Percentiles rank a stretch among this genome's conserved stretches.
phyloP scores from a whole-genome alignment of 2,888 invertebrate species.

The Phlogophora meticulosa region DNA sequence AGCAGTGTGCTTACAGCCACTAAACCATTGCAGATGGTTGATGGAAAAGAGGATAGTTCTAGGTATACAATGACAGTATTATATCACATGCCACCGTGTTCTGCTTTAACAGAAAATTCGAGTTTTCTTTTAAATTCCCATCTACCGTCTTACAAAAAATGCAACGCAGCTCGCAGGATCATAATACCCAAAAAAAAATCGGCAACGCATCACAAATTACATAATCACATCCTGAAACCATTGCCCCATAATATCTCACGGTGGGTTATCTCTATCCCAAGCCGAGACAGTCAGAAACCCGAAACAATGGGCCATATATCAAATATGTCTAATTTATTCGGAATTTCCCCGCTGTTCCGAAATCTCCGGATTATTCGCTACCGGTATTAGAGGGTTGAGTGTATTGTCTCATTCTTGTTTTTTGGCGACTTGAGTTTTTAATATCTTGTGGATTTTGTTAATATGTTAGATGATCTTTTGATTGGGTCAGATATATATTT shows the following conservation, averaged over 20 bases:
- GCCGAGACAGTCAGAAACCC: constrained; percentile 54
- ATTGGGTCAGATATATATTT: no score
- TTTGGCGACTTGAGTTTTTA: constrained; percentile 39
- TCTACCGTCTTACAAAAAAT: not conserved
- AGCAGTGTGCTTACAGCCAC: no score
- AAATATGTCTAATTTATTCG: constrained; percentile 68
- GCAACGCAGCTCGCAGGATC: not conserved
- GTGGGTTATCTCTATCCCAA: constrained; percentile 49
- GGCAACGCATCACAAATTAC: constrained; percentile 36
- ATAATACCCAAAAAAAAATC: constrained; percentile 6
- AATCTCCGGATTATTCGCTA: constrained; percentile 62
- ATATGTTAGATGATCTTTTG: not conserved
- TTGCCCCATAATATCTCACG: constrained; percentile 52
- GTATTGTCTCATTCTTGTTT: constrained; percentile 52
- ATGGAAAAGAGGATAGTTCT: no score
- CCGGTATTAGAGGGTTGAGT: constrained; percentile 51
- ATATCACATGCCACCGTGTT: not conserved
- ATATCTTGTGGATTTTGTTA: constrained; percentile 41
- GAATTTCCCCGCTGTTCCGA: constrained; percentile 54
- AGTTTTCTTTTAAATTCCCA: not conserved
- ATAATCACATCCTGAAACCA: constrained; percentile 40
- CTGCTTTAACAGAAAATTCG: no score
- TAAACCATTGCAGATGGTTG: no score
- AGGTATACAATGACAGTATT: not conserved
- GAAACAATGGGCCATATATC: constrained; percentile 67